Evolutionary conservation across 2,797 vertebrate species (phyloP), one percentile per base, ranked within the genome.

Genomic region (Dermochelys coriacea): DNA sequence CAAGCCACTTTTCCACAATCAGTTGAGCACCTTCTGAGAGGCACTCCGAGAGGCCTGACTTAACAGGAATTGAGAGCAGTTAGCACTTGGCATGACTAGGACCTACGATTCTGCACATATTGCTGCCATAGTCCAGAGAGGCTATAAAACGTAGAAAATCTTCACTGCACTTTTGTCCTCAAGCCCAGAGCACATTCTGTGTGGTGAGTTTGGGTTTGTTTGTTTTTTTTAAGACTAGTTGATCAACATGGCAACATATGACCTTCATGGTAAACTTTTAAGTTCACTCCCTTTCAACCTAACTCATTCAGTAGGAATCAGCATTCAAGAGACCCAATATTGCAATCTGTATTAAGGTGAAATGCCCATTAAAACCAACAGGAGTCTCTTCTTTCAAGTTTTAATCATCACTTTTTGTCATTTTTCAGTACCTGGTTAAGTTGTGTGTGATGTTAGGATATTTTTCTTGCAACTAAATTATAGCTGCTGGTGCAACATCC

Each of bases 361-460:
- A 77, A 29, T 29, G 25, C 4, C 27, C 15, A 15, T 27, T 15
- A 77, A 47, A 47, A 27, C 14, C 45, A 77, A 47, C 25, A 47
- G 45, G 74, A 49, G 25, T 77, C 37, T 68, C 18, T 68, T 9
- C 61, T 19, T 45, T 75, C 41, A 75, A 45, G 12, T 47, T 80
- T 75, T 3, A 21, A 50, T 1, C 27, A 34, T 4, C 51, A 57
- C 1, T 2, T 4, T 25, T 23, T 50, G 23, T 8, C 0, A 2
- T n/a, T 52, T 9, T 71, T 47, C 86, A 87, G 31, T 6, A 34
- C n/a, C 85, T 27, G 21, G 25, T 71, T 54, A 29, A 5, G 5
- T 1, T 79, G 55, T 18, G 64, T 64, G 25, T 0, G 2, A 37
- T 59, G 80, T 49, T 1, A 59, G 1, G 41, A 49, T 49, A 74